Percentiles rank a stretch among this genome's conserved stretches.
These are phyloP conservation scores for Bovichtus variegatus DNA, from an alignment of 2,797 vertebrate genomes.

Conservation along the genomic window DNA sequence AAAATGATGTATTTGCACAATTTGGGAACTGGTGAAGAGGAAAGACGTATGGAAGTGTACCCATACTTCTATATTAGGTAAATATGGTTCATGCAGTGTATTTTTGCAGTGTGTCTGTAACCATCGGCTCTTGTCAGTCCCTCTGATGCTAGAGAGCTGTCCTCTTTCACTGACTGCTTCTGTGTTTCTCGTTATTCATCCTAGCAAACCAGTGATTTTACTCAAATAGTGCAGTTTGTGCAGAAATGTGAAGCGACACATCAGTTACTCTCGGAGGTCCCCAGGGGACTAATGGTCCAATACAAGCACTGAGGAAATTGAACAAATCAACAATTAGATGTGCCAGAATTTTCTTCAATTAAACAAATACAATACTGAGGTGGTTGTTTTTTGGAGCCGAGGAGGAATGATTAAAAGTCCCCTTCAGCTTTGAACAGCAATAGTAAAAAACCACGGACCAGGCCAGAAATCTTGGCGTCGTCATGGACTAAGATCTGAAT, in stretches of 20 bases:
- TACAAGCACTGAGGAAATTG: no score
- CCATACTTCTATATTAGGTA: background rate
- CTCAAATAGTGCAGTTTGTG: constrained; percentile 1
- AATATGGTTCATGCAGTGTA: background rate
- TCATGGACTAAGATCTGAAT: no score
- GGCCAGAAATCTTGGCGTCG: no score
- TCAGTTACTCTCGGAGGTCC: background rate
- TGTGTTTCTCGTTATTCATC: background rate
- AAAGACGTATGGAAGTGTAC: background rate
- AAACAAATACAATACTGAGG: no score
- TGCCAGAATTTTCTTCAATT: no score
- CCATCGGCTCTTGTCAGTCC: background rate
- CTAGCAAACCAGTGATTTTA: background rate
- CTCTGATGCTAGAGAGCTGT: background rate
- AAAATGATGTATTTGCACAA: background rate
- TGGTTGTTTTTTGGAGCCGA: no score
- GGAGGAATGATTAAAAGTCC: no score
- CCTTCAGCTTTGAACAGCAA: no score
- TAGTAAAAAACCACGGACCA: no score
- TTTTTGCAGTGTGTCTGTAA: background rate
- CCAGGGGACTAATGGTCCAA: no score
- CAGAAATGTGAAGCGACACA: constrained; percentile 26
- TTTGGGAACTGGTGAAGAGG: background rate
- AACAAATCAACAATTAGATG: no score
- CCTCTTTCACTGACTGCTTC: background rate